Base-by-base conservation (phyloP, 1,140 invertebrate species). In the Acromyrmex charruanus region DNA sequence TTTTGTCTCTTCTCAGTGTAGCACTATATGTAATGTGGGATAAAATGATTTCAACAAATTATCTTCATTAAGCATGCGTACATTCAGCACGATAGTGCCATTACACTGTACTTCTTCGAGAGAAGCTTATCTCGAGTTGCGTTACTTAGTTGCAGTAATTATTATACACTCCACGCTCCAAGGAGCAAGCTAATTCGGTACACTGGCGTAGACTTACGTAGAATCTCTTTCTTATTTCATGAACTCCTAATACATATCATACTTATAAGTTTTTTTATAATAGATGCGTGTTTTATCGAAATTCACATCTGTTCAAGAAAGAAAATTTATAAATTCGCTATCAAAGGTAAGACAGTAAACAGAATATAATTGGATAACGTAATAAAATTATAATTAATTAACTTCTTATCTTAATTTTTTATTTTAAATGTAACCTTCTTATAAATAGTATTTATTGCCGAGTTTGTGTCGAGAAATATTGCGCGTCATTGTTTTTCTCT, bases 121-220 rank as follows among this genome's bases (percentile, higher is more conserved):
- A 66, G 21, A 61, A 49, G 66, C 69, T 86, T 89, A 86, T 87
- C 84, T 87, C 51, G 51, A 61, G 53, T 74, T 68, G 77, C 68
- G 69, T 85, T 89, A 90, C 89, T 77, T 66, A 80, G 89, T 90
- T 88, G 80, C 71, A 53, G 49, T 88, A 90, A 90, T 90, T 90
- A 80, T 89, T 79, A 90, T 85, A 66, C 89, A 59, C 68, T 88
- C 81, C 84, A 90, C 85, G 89, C 86, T 90, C 86, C 81, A 81
- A 82, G 81, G 77, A 85, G 75, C 81, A 84, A 89, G 65, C 51
- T 90, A 88, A 90, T 85, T 90, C 69, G 55, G 72, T 44, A 82
- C 28, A 79, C 16, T 55, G 55, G 84, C 71, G 71, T 71, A 77
- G 63, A 44, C 61, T 21, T 68, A 31, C 18, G 31, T 25, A 66